Conservation (phyloP, 2,797 vertebrate genomes). For the Threskiornis aethiopicus region DNA sequence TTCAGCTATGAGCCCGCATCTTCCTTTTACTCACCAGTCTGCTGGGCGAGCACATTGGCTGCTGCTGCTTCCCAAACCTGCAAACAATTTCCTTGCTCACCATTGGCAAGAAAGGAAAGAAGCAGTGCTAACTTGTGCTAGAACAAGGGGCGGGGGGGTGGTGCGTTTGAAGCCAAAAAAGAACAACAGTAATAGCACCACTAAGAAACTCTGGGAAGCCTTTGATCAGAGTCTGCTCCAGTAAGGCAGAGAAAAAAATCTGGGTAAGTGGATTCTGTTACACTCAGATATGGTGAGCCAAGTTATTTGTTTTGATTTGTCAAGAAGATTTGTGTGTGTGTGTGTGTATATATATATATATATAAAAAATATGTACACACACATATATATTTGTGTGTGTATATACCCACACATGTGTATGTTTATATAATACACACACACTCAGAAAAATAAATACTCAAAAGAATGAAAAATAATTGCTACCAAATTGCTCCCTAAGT, state of each 20-base stretch:
- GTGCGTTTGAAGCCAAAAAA: no score
- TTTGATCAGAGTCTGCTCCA: background rate
- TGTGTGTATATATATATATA: background rate
- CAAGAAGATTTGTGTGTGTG: background rate
- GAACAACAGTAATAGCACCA: background rate
- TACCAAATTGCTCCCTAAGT: background rate
- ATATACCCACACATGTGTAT: background rate
- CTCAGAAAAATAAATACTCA: background rate
- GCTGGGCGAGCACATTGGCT: background rate
- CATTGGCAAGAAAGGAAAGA: background rate
- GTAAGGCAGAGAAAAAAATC: background rate
- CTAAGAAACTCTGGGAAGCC: background rate
- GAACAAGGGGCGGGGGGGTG: accelerated
- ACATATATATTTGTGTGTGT: background rate
- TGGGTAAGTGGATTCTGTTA: background rate
- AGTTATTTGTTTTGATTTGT: background rate
- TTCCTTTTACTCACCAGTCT: background rate
- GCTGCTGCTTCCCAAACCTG: background rate
- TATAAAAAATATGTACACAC: no score
- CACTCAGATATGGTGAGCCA: background rate
- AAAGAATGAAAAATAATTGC: background rate
- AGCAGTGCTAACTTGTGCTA: background rate
- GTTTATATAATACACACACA: background rate
- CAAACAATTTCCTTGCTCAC: background rate
- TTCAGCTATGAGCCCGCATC: background rate